Percentiles rank a stretch among this genome's conserved stretches.
Conservation (phyloP, 1,140 invertebrate species). For the Platorchestia sp. region DNA sequence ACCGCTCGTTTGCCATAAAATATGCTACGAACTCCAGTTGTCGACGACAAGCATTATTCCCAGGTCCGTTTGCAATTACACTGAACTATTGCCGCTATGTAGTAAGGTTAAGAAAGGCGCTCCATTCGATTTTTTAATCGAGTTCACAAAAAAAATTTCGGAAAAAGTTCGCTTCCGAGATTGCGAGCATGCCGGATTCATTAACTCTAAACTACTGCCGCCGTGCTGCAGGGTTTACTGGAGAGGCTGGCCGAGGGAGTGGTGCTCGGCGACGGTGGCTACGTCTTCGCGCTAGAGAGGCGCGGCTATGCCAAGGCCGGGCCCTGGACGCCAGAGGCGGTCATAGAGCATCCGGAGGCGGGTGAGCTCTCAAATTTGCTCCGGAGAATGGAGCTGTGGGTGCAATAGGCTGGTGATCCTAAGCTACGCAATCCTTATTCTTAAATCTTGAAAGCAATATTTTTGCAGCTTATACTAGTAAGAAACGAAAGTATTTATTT, state of each 20-base stretch:
- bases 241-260: constrained; percentile 71
- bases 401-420: background rate
- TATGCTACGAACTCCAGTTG: too few species aligned
- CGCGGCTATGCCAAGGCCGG: constrained; percentile 73
- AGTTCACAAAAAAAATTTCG: too few species aligned
- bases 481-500: too few species aligned
- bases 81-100: too few species aligned
- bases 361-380: constrained; percentile 67
- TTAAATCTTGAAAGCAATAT: too few species aligned
- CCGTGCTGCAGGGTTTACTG: constrained; percentile 69
- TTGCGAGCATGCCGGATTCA: background rate
- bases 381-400: background rate
- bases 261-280: constrained; percentile 72
- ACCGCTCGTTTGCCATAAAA: too few species aligned
- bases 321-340: constrained; percentile 72
- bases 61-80: too few species aligned
- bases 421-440: too few species aligned
- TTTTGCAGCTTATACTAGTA: too few species aligned
- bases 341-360: constrained; percentile 72
- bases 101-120: too few species aligned
- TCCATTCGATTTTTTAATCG: too few species aligned
- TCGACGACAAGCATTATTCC: too few species aligned
- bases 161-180: background rate
- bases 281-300: constrained; percentile 72
- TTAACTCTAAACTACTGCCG: background rate